These are phyloP conservation scores for Anoplopoma fimbria DNA, from an alignment of 2,113 vertebrate species.

Conservation along the genomic window DNA sequence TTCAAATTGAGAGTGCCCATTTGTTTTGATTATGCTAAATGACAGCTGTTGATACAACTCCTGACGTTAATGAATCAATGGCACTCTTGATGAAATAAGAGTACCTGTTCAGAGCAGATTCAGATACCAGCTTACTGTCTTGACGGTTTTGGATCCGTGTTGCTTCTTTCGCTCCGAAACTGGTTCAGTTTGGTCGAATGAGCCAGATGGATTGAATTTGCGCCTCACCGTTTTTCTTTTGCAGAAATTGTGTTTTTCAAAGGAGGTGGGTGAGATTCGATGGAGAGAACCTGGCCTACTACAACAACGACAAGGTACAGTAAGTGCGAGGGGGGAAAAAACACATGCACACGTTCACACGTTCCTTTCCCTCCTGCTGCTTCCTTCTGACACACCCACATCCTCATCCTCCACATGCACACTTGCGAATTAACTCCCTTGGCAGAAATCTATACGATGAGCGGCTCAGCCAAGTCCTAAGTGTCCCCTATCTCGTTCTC, in stretches of 20 bases:
- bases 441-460: constrained; percentile 9
- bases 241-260: constrained; percentile 93
- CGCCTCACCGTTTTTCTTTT: constrained; percentile 11
- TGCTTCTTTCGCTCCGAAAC: neutral
- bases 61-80: constrained; percentile 69
- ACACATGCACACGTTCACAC: neutral
- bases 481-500: constrained; percentile 27
- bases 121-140: neutral
- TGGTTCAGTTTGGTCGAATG: neutral
- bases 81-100: constrained; percentile 66
- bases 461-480: constrained; percentile 37
- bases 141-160: neutral
- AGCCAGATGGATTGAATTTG: constrained; percentile 7
- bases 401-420: neutral
- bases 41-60: constrained; percentile 72
- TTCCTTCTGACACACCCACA: constrained; percentile 1
- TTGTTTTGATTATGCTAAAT: constrained; percentile 75
- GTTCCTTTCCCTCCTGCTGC: neutral
- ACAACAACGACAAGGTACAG: constrained; percentile 92
- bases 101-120: constrained; percentile 37
- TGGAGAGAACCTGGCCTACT: constrained; percentile 91
- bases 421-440: neutral
- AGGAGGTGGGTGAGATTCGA: constrained; percentile 95
- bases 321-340: constrained; percentile 70
- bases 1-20: constrained; percentile 64